A percentile compares a stretch with the other conserved stretches of the same genome.
These are phyloP conservation scores for Cricetomys ansorgei DNA, from an alignment of 2,113 vertebrate species.

Conservation along the genomic window DNA sequence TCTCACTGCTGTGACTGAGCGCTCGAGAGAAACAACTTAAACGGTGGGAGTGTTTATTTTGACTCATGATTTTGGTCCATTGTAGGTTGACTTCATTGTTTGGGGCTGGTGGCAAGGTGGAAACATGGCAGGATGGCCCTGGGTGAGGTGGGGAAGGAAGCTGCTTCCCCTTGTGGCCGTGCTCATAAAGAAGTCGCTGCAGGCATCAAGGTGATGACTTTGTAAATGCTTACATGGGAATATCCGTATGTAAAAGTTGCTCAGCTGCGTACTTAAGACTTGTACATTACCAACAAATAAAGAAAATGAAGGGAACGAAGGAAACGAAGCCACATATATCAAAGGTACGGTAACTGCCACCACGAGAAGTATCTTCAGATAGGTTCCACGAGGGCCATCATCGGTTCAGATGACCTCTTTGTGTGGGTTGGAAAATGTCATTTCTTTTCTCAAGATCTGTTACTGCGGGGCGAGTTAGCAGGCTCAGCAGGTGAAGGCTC, in stretches of 20 bases:
- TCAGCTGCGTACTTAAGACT: not conserved
- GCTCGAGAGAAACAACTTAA: not conserved
- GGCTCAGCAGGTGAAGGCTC: not conserved
- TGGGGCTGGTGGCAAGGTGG: not conserved
- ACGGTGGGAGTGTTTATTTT: not conserved
- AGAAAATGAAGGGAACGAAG: not conserved
- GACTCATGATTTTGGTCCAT: not conserved
- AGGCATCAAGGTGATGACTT: not conserved
- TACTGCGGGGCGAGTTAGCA: not conserved
- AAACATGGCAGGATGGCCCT: not conserved
- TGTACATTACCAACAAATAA: not conserved
- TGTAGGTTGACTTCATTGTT: not conserved
- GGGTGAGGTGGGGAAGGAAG: not conserved
- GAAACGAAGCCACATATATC: not conserved
- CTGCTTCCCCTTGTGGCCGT: not conserved
- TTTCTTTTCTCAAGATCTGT: not conserved
- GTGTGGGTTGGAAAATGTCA: not conserved
- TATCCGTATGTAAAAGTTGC: not conserved
- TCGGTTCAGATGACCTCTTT: not conserved
- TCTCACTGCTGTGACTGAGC: not conserved
- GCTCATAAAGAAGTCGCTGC: not conserved
- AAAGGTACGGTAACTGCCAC: not conserved
- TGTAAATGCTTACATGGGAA: not conserved
- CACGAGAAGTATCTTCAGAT: not conserved
- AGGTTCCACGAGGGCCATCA: not conserved